Evolutionary conservation across 2,888 invertebrate genomes (phyloP), one percentile per base, ranked within the genome.

Genomic region (Ectobius pallidus): DNA sequence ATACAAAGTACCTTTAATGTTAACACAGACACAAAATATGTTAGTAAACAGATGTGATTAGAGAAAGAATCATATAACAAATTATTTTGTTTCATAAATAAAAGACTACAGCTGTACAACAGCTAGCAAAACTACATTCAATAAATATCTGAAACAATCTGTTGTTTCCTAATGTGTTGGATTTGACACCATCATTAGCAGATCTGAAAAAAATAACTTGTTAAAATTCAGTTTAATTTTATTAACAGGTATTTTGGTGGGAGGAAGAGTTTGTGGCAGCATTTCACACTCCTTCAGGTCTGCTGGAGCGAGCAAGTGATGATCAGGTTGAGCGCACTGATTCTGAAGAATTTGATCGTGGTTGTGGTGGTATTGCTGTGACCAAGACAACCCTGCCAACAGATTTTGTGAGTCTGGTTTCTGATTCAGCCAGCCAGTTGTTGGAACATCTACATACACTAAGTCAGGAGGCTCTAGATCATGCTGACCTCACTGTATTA

Each of bases 391-490:
- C 92, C 0, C 91, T 92, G 81, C 93, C 93, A 0, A 88, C 89
- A 70, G 93, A 92, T 82, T 93, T 93, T 82, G 90, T 92, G 14
- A 85, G 86, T 61, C 81, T 92, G 46, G 86, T 88, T n/a, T 84
- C 89, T 0, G 90, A 92, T 79, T 92, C 93, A 0, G 88, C 91
- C 16, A 90, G 91, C 77, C 87, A 91, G 76, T 82, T 94, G 14
- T 81, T 92, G 78, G 93, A 92, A 79, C 94, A 94, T 80, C 86
- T 94, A 0, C 93, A 94, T 80, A 86, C 90, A 44, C 80, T 94
- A 9, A 92, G 91, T 0, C 94, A 94, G 83, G 94, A 94, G 81
- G 93, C 94, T 0, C 81, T 94, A 18, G 94, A 94, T 83, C 94
- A 94, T 79, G 94, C 94, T 0, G 94, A 94, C 81, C 83, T 94